Percentiles rank a stretch among this genome's conserved stretches.
phyloP scores from a whole-genome alignment of 2,113 vertebrate genomes.

The Taxidea taxus region DNA sequence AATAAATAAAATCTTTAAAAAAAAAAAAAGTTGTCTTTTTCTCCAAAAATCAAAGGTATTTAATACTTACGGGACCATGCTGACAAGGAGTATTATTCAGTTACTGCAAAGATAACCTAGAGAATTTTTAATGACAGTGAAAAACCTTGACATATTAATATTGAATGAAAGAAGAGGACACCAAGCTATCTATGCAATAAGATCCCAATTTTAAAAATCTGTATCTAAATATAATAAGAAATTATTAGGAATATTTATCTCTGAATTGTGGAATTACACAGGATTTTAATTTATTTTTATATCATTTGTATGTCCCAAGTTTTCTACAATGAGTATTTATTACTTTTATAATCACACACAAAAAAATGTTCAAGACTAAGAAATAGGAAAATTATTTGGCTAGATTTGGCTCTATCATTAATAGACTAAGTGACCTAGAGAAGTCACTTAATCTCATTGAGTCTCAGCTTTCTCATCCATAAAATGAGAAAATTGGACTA shows the following conservation, averaged over 20 bases:
- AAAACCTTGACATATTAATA: background rate
- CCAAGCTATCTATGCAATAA: background rate
- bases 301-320: background rate
- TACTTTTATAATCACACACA: constrained; percentile 15
- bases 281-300: constrained; percentile 17
- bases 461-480: background rate
- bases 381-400: background rate
- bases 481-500: constrained; percentile 9
- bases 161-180: background rate
- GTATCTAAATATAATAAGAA: background rate
- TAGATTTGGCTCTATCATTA: background rate
- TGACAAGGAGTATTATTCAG: background rate
- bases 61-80: background rate
- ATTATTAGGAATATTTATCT: background rate
- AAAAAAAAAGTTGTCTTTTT: background rate
- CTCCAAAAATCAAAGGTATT: background rate
- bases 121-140: background rate
- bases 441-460: constrained; percentile 1
- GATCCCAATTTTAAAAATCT: background rate
- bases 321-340: background rate
- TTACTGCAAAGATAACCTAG: background rate
- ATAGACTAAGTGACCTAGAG: background rate
- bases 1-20: no score
- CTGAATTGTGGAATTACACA: background rate
- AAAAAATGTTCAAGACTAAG: background rate